Conservation (phyloP, 2,797 vertebrate genomes). For the Synaphobranchus kaupii region DNA sequence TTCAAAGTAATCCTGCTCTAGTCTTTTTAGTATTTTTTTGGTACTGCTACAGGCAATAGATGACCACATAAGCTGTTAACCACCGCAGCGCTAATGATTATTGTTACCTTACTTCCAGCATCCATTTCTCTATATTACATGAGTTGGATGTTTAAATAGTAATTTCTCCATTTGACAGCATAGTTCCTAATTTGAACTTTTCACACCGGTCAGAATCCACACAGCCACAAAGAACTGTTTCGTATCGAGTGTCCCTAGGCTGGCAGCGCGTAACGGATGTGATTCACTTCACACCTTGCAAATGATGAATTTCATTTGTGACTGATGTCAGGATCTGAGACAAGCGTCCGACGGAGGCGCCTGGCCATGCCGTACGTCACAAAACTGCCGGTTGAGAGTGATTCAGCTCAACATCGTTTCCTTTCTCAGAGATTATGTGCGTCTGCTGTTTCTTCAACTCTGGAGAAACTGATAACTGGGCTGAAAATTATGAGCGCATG, state of each 20-base stretch:
- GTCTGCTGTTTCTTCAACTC: neutral
- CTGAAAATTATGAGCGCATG: neutral
- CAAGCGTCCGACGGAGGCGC: neutral
- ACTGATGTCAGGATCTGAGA: neutral
- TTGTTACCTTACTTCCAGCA: neutral
- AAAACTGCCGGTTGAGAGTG: neutral
- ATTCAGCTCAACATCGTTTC: neutral
- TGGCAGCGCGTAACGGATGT: neutral
- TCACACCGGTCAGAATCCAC: neutral
- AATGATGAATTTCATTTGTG: neutral
- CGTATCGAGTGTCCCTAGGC: neutral
- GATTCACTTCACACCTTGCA: neutral
- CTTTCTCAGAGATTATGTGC: neutral
- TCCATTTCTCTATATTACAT: neutral
- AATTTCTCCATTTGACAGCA: neutral
- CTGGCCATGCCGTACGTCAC: neutral
- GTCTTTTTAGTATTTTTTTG: neutral
- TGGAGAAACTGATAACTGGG: neutral
- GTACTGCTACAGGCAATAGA: neutral
- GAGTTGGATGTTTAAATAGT: neutral
- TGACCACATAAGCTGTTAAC: neutral
- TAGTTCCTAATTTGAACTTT: neutral
- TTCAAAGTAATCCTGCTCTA: neutral
- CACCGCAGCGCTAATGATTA: too few species aligned
- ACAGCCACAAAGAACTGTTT: neutral